Percentiles rank a stretch among this genome's conserved stretches.
These are phyloP conservation scores for Pelecanus crispus DNA, from an alignment of 2,113 vertebrate genomes.

Conservation along the genomic window DNA sequence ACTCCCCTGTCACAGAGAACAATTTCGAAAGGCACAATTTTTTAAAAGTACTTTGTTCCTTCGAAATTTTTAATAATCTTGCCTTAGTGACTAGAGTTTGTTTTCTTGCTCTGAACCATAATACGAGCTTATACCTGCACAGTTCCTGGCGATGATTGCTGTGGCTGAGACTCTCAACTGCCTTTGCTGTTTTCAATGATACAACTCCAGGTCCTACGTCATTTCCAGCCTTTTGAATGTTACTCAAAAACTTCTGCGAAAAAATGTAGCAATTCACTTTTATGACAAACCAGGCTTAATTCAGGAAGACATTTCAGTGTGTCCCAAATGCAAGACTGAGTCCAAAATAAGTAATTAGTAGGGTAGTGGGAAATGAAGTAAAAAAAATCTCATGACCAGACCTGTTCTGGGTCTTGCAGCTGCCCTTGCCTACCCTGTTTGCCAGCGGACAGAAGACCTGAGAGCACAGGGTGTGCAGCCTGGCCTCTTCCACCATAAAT, in stretches of 20 bases:
- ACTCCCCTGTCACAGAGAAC: not conserved
- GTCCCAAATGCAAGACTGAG: not conserved
- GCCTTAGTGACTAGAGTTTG: not conserved
- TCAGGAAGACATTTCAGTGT: not conserved
- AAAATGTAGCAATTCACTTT: not conserved
- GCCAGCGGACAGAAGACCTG: not conserved
- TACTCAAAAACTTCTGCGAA: not conserved
- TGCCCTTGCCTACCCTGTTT: not conserved
- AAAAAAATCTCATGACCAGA: not conserved
- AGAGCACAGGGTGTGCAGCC: not conserved
- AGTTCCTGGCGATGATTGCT: not conserved
- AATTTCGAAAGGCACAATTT: not conserved
- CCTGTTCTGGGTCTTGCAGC: not conserved
- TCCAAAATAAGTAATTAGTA: not conserved
- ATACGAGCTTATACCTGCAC: not conserved
- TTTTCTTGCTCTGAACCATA: not conserved
- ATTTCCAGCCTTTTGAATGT: not conserved
- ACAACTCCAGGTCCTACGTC: fast-evolving
- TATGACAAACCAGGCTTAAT: not conserved
- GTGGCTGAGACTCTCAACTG: not conserved
- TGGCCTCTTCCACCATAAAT: not conserved
- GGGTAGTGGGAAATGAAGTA: not conserved
- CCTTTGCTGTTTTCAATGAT: not conserved
- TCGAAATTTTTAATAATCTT: not conserved
- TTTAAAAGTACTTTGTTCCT: not conserved